Percentiles rank a stretch among this genome's conserved stretches.
These are phyloP conservation scores for Oscheius sp. DNA, from an alignment of 1,140 invertebrate species.

Conservation along the genomic window DNA sequence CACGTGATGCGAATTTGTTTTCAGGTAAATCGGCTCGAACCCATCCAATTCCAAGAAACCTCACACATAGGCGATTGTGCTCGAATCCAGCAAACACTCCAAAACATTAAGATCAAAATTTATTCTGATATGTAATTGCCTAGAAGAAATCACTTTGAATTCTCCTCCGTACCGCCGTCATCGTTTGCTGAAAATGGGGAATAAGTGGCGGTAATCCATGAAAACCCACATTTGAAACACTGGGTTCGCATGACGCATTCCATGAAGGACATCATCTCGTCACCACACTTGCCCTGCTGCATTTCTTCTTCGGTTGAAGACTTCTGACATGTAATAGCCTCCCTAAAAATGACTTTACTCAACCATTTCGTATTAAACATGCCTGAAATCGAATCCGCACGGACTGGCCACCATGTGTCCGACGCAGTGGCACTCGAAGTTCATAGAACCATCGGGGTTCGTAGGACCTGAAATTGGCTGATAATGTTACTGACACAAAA, in stretches of 20 bases:
- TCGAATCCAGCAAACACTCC: too few species aligned
- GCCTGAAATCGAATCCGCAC: conserved; percentile 52
- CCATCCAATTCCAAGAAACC: too few species aligned
- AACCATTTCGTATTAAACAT: background rate
- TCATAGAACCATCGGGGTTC: conserved; percentile 54
- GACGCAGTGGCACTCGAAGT: conserved; percentile 60
- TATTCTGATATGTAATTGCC: background rate
- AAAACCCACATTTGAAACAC: conserved; percentile 44
- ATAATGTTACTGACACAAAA: too few species aligned
- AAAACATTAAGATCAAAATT: too few species aligned
- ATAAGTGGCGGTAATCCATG: background rate
- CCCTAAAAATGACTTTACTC: background rate
- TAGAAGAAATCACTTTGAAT: background rate
- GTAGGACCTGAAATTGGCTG: conserved; percentile 51
- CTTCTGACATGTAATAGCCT: conserved; percentile 58
- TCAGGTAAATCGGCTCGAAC: too few species aligned
- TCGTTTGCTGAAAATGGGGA: background rate
- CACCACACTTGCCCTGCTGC: conserved; percentile 51
- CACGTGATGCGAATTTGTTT: too few species aligned
- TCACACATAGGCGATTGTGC: too few species aligned
- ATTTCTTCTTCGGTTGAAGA: conserved; percentile 40
- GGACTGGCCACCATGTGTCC: conserved; percentile 55
- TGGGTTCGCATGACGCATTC: conserved; percentile 51
- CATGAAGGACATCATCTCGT: conserved; percentile 57
- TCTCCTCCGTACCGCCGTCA: too few species aligned